phyloP scores from a whole-genome alignment of 2,888 invertebrate genomes.

The Molorchus minor region DNA sequence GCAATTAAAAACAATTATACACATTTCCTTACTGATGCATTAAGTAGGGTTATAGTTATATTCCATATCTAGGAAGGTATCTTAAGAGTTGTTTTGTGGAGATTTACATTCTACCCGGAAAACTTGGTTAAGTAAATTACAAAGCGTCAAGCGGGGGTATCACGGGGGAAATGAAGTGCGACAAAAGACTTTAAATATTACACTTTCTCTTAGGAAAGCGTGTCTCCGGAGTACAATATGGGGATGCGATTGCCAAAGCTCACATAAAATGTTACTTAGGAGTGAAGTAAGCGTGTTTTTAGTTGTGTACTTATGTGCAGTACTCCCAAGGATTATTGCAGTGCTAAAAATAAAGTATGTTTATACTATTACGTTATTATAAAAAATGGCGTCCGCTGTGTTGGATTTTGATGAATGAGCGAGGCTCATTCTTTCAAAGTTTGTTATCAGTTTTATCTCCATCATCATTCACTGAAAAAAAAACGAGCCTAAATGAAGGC shows the following conservation, averaged over 20 bases:
- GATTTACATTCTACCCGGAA: slow-evolving; percentile 14
- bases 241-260: slow-evolving; percentile 16
- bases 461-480: no score
- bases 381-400: no score
- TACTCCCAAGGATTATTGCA: no score
- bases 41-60: slow-evolving; percentile 9
- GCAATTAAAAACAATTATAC: slow-evolving; percentile 3
- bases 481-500: no score
- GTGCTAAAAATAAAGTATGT: no score
- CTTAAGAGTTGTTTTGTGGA: background rate
- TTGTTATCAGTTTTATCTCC: no score
- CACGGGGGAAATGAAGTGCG: slow-evolving; percentile 25
- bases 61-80: slow-evolving; percentile 14
- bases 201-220: slow-evolving; percentile 6
- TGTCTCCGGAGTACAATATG: background rate
- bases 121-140: slow-evolving; percentile 24
- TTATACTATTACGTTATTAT: no score
- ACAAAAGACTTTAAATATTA: slow-evolving; percentile 32
- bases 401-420: no score
- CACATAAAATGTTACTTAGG: slow-evolving; percentile 16
- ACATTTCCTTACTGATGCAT: background rate
- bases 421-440: no score
- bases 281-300: no score
- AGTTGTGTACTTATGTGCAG: no score
- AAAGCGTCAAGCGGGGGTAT: slow-evolving; percentile 32